Evolutionary conservation across 1,140 invertebrate genomes (phyloP).

Genomic region (Drosophila tsacasi): DNA sequence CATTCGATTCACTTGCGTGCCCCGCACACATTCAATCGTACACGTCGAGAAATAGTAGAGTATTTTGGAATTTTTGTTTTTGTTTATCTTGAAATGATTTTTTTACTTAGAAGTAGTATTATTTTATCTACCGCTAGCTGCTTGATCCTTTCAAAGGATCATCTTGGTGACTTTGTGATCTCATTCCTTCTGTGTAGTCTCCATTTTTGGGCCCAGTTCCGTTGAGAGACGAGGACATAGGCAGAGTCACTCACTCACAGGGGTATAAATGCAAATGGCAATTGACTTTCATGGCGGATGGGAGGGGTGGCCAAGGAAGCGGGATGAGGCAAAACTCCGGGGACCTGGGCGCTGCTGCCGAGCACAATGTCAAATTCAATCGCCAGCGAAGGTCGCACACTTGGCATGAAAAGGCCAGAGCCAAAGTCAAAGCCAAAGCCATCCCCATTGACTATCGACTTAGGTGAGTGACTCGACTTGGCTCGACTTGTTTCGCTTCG

Average conservation of each 20-base stretch:
- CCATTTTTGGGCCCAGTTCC: conserved; percentile 41
- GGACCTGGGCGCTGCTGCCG: conserved; percentile 5
- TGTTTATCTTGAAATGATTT: neutral
- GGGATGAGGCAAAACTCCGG: neutral
- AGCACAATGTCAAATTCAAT: conserved; percentile 76
- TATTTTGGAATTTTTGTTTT: neutral
- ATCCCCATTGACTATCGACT: conserved; percentile 63
- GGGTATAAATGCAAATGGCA: conserved; percentile 72
- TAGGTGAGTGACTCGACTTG: conserved; percentile 70
- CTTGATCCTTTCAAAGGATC: neutral
- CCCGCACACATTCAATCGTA: conserved; percentile 16
- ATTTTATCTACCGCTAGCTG: no score
- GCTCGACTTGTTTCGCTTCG: conserved; percentile 7
- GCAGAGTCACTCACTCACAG: conserved; percentile 20
- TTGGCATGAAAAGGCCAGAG: conserved; percentile 74
- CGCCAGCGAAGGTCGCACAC: conserved; percentile 66
- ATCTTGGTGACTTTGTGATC: neutral
- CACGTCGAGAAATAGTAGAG: neutral
- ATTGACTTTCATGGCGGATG: conserved; percentile 67
- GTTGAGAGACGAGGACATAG: conserved; percentile 12
- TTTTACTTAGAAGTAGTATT: neutral
- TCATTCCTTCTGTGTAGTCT: conserved; percentile 3
- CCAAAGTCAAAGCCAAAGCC: conserved; percentile 43
- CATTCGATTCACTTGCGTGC: conserved; percentile 41
- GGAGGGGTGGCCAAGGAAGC: conserved; percentile 7